Conservation (phyloP, 2,888 invertebrate genomes). For the Orthosia cruda region DNA sequence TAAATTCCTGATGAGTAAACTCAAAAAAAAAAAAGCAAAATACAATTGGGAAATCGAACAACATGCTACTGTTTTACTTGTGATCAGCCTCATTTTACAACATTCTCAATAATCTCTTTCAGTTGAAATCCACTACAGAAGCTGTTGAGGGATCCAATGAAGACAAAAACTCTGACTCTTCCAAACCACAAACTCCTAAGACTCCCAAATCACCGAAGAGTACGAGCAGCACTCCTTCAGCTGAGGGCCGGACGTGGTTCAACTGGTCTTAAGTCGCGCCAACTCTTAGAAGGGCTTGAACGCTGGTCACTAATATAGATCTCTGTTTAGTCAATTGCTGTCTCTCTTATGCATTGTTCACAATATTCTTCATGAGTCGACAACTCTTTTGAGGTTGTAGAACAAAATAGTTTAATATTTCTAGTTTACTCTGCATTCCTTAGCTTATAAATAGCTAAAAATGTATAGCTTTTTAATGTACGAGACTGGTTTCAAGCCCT, state of each 20-base stretch:
- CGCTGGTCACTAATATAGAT: constrained; percentile 19
- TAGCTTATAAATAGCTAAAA: constrained; percentile 9
- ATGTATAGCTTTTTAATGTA: constrained; percentile 3
- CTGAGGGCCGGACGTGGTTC: constrained; percentile 91
- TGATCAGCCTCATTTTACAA: not conserved
- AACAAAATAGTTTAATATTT: constrained; percentile 21
- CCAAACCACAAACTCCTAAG: constrained; percentile 80
- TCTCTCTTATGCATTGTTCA: constrained; percentile 34
- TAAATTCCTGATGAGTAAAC: not conserved
- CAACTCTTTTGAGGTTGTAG: constrained; percentile 1
- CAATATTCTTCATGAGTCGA: constrained; percentile 12
- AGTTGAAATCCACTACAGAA: constrained; percentile 85
- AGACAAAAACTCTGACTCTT: constrained; percentile 77
- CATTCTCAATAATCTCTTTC: constrained; percentile 31
- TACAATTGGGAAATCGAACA: not conserved
- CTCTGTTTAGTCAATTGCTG: constrained; percentile 49
- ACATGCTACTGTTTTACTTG: not conserved
- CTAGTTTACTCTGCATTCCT: constrained; percentile 11
- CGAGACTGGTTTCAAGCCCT: constrained; percentile 47
- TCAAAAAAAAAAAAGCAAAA: not conserved
- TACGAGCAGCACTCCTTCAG: constrained; percentile 80
- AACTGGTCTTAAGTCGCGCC: constrained; percentile 88
- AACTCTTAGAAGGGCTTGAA: constrained; percentile 54
- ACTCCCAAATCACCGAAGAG: constrained; percentile 81
- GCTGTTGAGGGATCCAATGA: constrained; percentile 74